These are phyloP conservation scores for Pteromalus puparum DNA, from an alignment of 1,140 invertebrate genomes.

Conservation along the genomic window DNA sequence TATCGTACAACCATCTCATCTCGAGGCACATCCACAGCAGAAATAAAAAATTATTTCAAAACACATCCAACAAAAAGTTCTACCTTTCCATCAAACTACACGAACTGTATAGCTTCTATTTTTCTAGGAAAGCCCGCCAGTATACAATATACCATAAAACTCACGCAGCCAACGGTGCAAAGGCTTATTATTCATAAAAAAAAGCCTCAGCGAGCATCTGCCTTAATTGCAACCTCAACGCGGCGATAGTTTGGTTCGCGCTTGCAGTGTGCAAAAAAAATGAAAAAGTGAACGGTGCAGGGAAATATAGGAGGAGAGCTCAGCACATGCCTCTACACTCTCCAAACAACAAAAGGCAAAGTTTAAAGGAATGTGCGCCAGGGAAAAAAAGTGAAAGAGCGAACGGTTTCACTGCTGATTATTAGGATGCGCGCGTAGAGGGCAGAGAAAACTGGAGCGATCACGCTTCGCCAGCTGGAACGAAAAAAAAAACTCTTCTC, in stretches of 20 bases:
- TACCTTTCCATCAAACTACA: neutral
- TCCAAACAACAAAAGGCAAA: conserved; percentile 6
- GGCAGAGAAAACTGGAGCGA: conserved; percentile 11
- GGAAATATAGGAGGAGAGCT: neutral
- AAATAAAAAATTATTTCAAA: neutral
- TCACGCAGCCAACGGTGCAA: neutral
- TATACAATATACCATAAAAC: neutral
- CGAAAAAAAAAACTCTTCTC: neutral
- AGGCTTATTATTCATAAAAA: neutral
- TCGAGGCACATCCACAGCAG: neutral
- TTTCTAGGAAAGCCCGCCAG: too few species aligned
- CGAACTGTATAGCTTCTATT: neutral
- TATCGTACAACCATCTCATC: neutral
- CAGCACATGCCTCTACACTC: too few species aligned
- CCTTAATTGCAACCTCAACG: neutral
- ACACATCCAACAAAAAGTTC: neutral
- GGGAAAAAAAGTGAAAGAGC: conserved; percentile 18
- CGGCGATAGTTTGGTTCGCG: neutral
- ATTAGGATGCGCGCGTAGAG: neutral
- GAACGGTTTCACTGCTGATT: neutral
- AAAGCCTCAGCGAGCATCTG: neutral
- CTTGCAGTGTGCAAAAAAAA: neutral
- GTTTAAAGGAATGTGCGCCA: neutral
- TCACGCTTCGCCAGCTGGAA: conserved; percentile 17
- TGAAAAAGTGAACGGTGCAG: neutral